Evolutionary conservation across 92 coral and sea anemone genomes (phyloP).

Genomic region (Epizoanthus stellaris): DNA sequence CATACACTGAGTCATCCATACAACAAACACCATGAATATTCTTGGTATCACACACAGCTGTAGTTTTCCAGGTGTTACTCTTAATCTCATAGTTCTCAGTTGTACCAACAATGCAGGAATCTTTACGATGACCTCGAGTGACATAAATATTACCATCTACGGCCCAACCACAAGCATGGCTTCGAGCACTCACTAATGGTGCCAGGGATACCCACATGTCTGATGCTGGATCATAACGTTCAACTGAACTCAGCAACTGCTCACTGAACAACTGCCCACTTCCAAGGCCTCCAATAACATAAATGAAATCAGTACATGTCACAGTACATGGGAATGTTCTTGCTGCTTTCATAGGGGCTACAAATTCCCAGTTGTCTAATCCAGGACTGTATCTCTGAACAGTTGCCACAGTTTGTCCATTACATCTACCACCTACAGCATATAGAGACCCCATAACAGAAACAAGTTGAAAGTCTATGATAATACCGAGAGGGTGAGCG

Average conservation of each 20-base stretch:
- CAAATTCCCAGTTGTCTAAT: constrained; percentile 2
- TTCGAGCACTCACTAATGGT: not conserved
- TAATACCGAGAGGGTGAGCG: not conserved
- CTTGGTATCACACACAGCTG: not conserved
- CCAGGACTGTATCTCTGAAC: constrained; percentile 26
- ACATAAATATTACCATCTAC: not conserved
- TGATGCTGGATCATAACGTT: not conserved
- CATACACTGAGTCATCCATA: not conserved
- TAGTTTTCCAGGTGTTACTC: not conserved
- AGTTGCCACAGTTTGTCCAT: not conserved
- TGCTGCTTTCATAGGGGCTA: constrained; percentile 1
- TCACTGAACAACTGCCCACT: too few relatives aligned
- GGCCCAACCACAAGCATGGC: not conserved
- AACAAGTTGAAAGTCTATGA: not conserved
- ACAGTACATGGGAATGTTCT: not conserved
- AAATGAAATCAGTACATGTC: constrained; percentile 3
- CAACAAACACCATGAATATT: not conserved
- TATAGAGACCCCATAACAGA: not conserved
- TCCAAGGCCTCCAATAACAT: not conserved
- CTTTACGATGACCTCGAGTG: not conserved
- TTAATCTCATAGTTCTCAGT: not conserved
- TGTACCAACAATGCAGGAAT: not conserved
- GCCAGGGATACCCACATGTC: not conserved
- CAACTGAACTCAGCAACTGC: not conserved
- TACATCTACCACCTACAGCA: not conserved